Percentiles rank a stretch among this genome's conserved stretches.
These are phyloP conservation scores for Varecia variegata DNA, from an alignment of 2,797 vertebrate species.

Conservation along the genomic window DNA sequence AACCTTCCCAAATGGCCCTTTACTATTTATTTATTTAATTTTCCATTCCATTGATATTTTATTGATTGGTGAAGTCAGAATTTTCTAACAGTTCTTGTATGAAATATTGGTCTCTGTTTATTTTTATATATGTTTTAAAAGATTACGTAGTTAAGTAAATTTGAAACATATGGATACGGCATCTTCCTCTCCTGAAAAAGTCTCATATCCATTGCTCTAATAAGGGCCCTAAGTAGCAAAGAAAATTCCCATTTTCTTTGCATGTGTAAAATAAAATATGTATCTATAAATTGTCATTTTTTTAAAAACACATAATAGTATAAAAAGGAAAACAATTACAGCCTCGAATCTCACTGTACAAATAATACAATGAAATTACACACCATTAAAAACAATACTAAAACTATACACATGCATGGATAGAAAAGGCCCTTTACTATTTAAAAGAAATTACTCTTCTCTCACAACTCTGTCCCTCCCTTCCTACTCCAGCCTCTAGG, in stretches of 20 bases:
- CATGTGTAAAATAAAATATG: background rate
- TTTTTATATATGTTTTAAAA: background rate
- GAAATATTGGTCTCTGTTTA: background rate
- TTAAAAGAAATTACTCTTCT: background rate
- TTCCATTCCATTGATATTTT: background rate
- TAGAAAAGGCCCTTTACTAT: background rate
- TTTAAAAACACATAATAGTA: background rate
- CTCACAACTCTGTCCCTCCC: background rate
- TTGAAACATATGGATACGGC: background rate
- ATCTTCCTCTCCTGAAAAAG: background rate
- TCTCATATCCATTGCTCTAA: background rate
- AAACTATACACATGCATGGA: background rate
- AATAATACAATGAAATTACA: background rate
- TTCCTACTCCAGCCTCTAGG: background rate
- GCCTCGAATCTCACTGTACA: background rate
- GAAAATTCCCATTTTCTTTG: slow-evolving; percentile 9
- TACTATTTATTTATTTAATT: background rate
- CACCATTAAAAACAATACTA: background rate
- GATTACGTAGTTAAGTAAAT: background rate
- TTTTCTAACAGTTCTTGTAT: background rate
- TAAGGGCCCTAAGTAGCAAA: background rate
- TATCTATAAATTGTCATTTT: background rate
- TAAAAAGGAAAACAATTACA: background rate
- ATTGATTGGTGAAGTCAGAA: background rate
- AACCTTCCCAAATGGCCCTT: background rate